Percentiles rank a stretch among this genome's conserved stretches.
Evolutionary conservation across 2,113 vertebrate genomes (phyloP).

Genomic region (Syngnathoides biaculeatus): DNA sequence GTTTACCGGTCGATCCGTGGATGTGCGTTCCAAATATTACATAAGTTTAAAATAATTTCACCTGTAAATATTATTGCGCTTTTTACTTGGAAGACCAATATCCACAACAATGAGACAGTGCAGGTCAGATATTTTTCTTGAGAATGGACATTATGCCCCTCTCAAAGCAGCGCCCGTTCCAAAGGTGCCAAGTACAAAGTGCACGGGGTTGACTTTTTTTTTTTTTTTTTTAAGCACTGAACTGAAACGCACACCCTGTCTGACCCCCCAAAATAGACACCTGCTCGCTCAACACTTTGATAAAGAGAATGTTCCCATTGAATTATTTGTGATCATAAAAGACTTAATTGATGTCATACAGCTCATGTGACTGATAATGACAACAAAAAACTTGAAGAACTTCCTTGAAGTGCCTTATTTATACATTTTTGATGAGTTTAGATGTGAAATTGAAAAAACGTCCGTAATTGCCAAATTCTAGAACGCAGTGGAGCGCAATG

Average conservation of each 20-base stretch:
- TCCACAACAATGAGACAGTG: too few species aligned
- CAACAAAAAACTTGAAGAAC: not conserved
- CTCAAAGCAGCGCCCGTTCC: constrained; percentile 4
- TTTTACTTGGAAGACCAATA: not conserved
- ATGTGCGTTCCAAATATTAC: not conserved
- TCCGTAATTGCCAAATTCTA: not conserved
- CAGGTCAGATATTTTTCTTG: too few species aligned
- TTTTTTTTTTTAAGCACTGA: constrained; percentile 5
- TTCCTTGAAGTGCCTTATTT: not conserved
- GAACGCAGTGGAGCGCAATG: not conserved
- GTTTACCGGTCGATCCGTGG: not conserved
- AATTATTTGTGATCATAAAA: constrained; percentile 5
- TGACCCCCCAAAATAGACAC: constrained; percentile 63
- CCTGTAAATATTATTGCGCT: not conserved
- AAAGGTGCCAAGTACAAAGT: constrained; percentile 24
- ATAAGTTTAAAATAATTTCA: not conserved
- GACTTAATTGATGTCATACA: not conserved
- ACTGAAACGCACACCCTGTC: constrained; percentile 58
- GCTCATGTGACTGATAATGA: not conserved
- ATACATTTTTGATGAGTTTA: not conserved
- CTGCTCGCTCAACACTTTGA: constrained; percentile 52
- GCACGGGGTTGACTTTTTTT: constrained; percentile 29
- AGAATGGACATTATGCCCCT: not conserved
- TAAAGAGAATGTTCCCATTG: constrained; percentile 15
- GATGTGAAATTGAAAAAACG: not conserved